Evolutionary conservation across 2,113 vertebrate species (phyloP), one percentile per base, ranked within the genome.

Genomic region (Austrofundulus limnaeus): DNA sequence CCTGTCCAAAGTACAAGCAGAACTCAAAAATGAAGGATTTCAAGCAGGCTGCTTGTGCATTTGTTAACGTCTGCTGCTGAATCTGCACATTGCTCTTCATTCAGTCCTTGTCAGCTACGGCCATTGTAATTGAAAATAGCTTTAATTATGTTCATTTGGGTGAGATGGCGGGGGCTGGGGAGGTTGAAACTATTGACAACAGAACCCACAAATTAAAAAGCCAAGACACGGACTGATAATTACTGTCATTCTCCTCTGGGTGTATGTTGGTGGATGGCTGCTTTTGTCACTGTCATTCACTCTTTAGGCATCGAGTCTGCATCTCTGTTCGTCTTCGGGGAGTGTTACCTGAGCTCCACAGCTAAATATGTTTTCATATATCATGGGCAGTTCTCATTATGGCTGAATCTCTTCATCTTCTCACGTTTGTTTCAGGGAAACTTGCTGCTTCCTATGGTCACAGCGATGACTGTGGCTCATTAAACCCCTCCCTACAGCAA

Each of bases 131-230:
- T 61, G 41, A 58, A 77, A 81, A 71, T 61, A 60, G 50, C 62
- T 84, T 78, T 76, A 83, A 81, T 87, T 77, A 82, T 34, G 8
- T 46, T 72, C 52, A 48, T 48, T 66, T 20, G 21, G 49, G 4
- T 19, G 28, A 15, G 25, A 51, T 34, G 41, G 28, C n/a, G 41
- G 50, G 37, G 12, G 11, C 42, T 50, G 43, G 24, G 43, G 64
- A 24, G 0, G 12, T 48, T 38, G 23, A 12, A 28, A 42, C 19
- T 59, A 16, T 50, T 15, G 17, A 61, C 23, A 51, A 37, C 54
- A 70, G 28, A 62, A 61, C 43, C 43, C 19, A 49, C 59, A 14
- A 53, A 48, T 55, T 38, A 81, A 24, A 45, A 63, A 39, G 34
- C 31, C 59, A 62, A 68, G 61, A 71, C 39, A 57, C 57, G 23